Conservation (phyloP, 2,888 invertebrate genomes). For the Axea sp. region DNA sequence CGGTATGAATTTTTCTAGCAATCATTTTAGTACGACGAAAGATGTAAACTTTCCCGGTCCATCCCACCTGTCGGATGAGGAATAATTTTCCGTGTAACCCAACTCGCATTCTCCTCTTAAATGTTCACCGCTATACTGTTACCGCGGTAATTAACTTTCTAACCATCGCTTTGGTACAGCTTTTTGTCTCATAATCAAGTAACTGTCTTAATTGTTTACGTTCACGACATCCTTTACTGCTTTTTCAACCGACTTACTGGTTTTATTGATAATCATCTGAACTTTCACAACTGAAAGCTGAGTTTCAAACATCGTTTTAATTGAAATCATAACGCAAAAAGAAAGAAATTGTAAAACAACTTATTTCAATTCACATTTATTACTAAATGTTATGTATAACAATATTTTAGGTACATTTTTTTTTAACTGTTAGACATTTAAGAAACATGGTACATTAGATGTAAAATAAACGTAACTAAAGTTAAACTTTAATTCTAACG, state of each 20-base stretch:
- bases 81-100: conserved; percentile 12
- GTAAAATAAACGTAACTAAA: no score
- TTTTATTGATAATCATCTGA: conserved; percentile 4
- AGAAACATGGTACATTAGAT: no score
- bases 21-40: conserved; percentile 72
- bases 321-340: no score
- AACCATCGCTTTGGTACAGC: conserved; percentile 67
- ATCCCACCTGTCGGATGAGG: background rate
- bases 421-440: no score
- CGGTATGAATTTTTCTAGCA: conserved; percentile 73
- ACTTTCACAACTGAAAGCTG: conserved; percentile 2
- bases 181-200: conserved; percentile 77
- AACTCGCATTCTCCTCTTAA: background rate
- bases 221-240: conserved; percentile 67
- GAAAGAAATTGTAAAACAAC: no score
- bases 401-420: no score
- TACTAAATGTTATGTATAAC: no score
- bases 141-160: conserved; percentile 75
- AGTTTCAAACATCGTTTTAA: no score
- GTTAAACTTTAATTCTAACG: no score
- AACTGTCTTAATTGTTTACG: conserved; percentile 76
- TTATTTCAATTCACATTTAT: no score
- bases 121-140: conserved; percentile 65
- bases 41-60: conserved; percentile 48
- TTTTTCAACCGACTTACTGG: conserved; percentile 4